Percentiles rank a stretch among this genome's conserved stretches.
phyloP scores from a whole-genome alignment of 1,140 invertebrate species.

The Anastatus disparis region DNA sequence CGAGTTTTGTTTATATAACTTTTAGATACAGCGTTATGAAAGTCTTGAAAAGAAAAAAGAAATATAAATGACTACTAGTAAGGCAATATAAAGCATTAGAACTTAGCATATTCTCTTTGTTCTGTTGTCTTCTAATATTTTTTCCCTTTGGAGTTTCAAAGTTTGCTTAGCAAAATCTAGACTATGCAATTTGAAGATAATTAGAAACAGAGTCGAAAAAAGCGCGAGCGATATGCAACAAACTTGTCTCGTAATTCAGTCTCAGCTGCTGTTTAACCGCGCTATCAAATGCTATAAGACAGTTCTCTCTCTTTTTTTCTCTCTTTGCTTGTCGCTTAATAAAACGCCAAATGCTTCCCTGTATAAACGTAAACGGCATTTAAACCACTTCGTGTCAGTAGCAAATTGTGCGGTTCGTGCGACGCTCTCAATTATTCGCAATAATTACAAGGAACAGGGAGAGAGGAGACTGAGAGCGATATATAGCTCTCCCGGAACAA shows the following conservation, averaged over 20 bases:
- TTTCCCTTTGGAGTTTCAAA: background rate
- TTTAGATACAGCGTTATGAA: too few relatives aligned
- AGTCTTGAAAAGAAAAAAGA: too few relatives aligned
- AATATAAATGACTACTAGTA: too few relatives aligned
- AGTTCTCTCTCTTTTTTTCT: too few relatives aligned
- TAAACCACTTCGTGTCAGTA: constrained; percentile 16
- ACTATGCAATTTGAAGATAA: constrained; percentile 26
- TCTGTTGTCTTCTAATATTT: background rate
- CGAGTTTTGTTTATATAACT: too few relatives aligned
- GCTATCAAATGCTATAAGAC: constrained; percentile 10
- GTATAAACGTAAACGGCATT: constrained; percentile 21
- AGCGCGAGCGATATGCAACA: constrained; percentile 5
- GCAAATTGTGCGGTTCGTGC: constrained; percentile 17
- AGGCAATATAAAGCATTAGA: background rate
- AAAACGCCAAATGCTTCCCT: constrained; percentile 4
- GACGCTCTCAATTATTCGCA: constrained; percentile 18
- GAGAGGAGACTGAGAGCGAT: too few relatives aligned
- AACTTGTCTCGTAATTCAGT: constrained; percentile 35
- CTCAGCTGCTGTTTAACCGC: background rate
- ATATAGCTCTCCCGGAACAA: too few relatives aligned
- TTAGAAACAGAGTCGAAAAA: constrained; percentile 27
- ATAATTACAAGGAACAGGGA: constrained; percentile 18
- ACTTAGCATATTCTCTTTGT: constrained; percentile 9
- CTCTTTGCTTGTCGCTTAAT: constrained; percentile 36
- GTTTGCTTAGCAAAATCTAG: background rate